A percentile compares a stretch with the other conserved stretches of the same genome.
phyloP scores from a whole-genome alignment of 1,140 invertebrate species.

The Dinoponera quadriceps region DNA sequence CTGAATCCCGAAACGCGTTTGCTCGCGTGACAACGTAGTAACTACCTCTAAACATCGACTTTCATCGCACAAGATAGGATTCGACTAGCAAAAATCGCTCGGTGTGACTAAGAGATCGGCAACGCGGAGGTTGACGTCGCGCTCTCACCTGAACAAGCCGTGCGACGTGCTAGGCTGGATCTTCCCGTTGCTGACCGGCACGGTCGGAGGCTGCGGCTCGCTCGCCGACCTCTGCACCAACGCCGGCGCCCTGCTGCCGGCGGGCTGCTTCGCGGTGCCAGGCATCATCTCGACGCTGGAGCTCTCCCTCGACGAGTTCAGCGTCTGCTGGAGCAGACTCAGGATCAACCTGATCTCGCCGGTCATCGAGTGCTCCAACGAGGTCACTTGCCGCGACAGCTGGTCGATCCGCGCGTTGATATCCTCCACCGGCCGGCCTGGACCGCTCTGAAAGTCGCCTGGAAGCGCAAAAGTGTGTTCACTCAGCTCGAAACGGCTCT shows the following conservation, averaged over 20 bases:
- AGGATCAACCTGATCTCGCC: slow-evolving; percentile 89
- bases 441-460: slow-evolving; percentile 84
- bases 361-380: slow-evolving; percentile 88
- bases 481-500: not conserved
- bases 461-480: slow-evolving; percentile 35
- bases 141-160: slow-evolving; percentile 81
- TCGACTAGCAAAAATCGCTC: slow-evolving; percentile 13
- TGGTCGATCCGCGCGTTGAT: slow-evolving; percentile 88
- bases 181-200: slow-evolving; percentile 80
- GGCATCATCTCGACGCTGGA: slow-evolving; percentile 83
- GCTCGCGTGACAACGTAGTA: not conserved
- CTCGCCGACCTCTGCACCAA: slow-evolving; percentile 88
- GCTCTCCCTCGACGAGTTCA: slow-evolving; percentile 83
- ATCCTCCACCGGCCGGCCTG: slow-evolving; percentile 84
- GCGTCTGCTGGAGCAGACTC: slow-evolving; percentile 87
- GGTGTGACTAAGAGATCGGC: too few relatives aligned
- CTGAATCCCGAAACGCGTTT: slow-evolving; percentile 42
- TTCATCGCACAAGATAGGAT: slow-evolving; percentile 25
- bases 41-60: not conserved
- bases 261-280: slow-evolving; percentile 81
- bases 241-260: slow-evolving; percentile 82
- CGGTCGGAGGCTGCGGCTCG: slow-evolving; percentile 87
- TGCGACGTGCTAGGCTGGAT: slow-evolving; percentile 83
- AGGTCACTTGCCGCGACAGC: slow-evolving; percentile 87
- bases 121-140: too few relatives aligned